Conservation (phyloP, 2,888 invertebrate species). For the Agrenia bidenticulata region DNA sequence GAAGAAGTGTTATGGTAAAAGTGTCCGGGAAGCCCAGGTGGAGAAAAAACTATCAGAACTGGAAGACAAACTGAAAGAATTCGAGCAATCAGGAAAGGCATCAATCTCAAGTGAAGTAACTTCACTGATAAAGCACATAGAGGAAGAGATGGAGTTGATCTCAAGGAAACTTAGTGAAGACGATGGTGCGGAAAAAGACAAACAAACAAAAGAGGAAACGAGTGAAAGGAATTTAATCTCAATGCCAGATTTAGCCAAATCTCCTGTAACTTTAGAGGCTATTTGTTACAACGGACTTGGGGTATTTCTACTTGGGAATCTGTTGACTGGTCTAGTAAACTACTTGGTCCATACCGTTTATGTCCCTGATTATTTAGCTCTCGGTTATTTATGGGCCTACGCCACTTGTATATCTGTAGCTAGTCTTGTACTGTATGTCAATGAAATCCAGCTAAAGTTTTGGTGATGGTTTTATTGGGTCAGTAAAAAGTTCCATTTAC, state of each 20-base stretch:
- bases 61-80: conserved; percentile 28
- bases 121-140: conserved; percentile 18
- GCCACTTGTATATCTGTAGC: conserved; percentile 54
- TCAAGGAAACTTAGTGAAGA: conserved; percentile 33
- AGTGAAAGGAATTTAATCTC: conserved; percentile 29
- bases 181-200: conserved; percentile 12
- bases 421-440: conserved; percentile 58
- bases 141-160: conserved; percentile 45
- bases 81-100: conserved; percentile 23
- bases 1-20: conserved; percentile 13
- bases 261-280: conserved; percentile 66
- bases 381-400: conserved; percentile 45
- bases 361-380: conserved; percentile 53
- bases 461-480: no score
- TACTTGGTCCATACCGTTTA: conserved; percentile 67
- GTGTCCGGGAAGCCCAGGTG: conserved; percentile 16
- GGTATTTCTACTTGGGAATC: conserved; percentile 81
- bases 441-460: conserved; percentile 60
- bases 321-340: conserved; percentile 82
- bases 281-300: conserved; percentile 78
- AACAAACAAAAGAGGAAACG: conserved; percentile 5
- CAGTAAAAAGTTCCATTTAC: no score
- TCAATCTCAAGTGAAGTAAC: conserved; percentile 19
- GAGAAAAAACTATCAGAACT: conserved; percentile 23
- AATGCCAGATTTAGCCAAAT: conserved; percentile 46